Conservation (phyloP, 2,113 vertebrate genomes). For the Phodopus roborovskii region DNA sequence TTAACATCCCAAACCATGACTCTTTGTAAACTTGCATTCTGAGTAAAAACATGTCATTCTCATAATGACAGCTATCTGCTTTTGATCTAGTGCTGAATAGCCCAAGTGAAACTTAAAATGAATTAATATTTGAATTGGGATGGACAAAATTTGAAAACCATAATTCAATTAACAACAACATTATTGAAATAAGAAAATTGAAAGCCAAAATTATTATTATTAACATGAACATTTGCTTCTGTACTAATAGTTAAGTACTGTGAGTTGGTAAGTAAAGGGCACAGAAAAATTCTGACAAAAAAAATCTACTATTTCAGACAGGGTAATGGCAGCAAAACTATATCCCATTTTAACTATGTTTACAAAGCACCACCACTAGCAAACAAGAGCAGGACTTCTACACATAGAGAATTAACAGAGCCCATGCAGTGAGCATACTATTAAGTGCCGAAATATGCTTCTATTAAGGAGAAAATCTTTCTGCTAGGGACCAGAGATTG, state of each 20-base stretch:
- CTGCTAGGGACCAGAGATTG: background rate
- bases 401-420: background rate
- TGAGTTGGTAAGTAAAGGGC: background rate
- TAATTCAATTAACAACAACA: background rate
- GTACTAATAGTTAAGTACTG: background rate
- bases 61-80: background rate
- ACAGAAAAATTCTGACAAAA: background rate
- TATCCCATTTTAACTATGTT: background rate
- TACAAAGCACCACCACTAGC: rapidly evolving
- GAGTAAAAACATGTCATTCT: constrained; percentile 17
- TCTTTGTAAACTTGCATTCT: background rate
- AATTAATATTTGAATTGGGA: background rate
- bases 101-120: background rate
- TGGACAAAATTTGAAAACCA: constrained; percentile 22
- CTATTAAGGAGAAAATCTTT: background rate
- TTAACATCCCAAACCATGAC: background rate
- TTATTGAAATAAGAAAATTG: constrained; percentile 23
- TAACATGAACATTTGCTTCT: background rate
- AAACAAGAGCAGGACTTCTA: background rate
- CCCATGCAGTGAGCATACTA: background rate
- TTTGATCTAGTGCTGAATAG: background rate
- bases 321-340: background rate
- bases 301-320: background rate
- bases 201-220: background rate
- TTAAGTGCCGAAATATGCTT: background rate